Conservation (phyloP, 1,140 invertebrate genomes). For the Melipona quadrifasciata region DNA sequence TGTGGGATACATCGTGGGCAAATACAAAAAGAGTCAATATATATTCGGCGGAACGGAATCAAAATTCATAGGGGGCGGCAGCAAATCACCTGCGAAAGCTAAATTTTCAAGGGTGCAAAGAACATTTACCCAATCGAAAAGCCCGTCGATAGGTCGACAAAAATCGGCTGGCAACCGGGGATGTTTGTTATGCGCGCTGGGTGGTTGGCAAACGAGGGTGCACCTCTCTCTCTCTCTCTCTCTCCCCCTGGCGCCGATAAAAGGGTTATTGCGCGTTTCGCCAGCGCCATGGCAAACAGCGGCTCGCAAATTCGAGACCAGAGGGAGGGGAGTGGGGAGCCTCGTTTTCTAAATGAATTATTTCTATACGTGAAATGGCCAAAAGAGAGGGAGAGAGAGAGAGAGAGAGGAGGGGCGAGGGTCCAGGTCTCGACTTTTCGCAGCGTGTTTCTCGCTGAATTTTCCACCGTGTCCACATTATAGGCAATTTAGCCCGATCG, state of each 20-base stretch:
- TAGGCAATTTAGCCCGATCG: slow-evolving; percentile 37
- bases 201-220: slow-evolving; percentile 18
- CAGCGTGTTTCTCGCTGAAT: slow-evolving; percentile 10
- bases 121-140: background rate
- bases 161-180: background rate
- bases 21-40: background rate
- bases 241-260: background rate
- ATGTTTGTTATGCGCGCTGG: slow-evolving; percentile 28
- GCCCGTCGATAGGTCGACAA: background rate
- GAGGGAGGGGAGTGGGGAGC: background rate
- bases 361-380: slow-evolving; percentile 29
- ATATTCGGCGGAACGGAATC: background rate
- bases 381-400: background rate
- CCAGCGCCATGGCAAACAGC: slow-evolving; percentile 29
- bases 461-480: slow-evolving; percentile 47
- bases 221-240: too few relatives aligned
- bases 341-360: slow-evolving; percentile 55
- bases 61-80: background rate
- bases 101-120: background rate
- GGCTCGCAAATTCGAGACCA: slow-evolving; percentile 21
- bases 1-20: background rate
- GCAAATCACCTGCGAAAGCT: background rate
- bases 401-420: too few relatives aligned
- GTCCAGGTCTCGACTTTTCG: background rate
- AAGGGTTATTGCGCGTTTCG: slow-evolving; percentile 44